A percentile compares a stretch with the other conserved stretches of the same genome.
These are phyloP conservation scores for Euleptes europaea DNA, from an alignment of 2,113 vertebrate species.

Conservation along the genomic window DNA sequence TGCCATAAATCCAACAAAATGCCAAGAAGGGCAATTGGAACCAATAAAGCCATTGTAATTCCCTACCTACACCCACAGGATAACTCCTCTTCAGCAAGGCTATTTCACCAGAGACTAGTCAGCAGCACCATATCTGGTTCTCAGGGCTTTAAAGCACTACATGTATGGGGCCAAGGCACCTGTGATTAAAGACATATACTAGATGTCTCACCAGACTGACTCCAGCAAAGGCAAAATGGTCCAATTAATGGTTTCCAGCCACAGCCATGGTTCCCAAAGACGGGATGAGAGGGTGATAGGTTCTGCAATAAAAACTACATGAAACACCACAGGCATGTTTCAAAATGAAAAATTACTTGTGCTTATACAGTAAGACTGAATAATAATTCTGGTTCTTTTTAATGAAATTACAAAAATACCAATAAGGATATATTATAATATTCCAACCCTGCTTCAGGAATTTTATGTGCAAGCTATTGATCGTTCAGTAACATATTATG, in stretches of 20 bases:
- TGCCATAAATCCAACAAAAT: not conserved
- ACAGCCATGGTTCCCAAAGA: not conserved
- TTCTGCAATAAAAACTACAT: not conserved
- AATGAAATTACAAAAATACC: too few relatives aligned
- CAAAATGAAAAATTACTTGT: not conserved
- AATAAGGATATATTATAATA: not conserved
- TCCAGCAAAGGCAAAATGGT: not conserved
- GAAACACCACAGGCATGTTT: not conserved
- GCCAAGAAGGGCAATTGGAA: not conserved
- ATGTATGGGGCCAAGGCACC: not conserved
- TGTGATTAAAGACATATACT: not conserved
- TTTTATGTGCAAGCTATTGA: conserved; percentile 31
- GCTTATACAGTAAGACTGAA: not conserved
- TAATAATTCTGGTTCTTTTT: too few relatives aligned
- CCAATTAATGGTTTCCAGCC: not conserved
- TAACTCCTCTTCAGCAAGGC: not conserved
- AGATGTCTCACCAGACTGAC: not conserved
- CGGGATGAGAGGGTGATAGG: not conserved
- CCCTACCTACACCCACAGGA: not conserved
- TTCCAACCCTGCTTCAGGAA: not conserved
- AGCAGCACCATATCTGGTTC: not conserved
- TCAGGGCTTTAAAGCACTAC: not conserved
- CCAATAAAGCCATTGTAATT: not conserved
- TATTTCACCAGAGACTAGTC: not conserved
- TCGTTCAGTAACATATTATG: conserved; percentile 32